A percentile compares a stretch with the other conserved stretches of the same genome.
Evolutionary conservation across 2,888 invertebrate species (phyloP).

Genomic region (Sarcophaga subvicina): DNA sequence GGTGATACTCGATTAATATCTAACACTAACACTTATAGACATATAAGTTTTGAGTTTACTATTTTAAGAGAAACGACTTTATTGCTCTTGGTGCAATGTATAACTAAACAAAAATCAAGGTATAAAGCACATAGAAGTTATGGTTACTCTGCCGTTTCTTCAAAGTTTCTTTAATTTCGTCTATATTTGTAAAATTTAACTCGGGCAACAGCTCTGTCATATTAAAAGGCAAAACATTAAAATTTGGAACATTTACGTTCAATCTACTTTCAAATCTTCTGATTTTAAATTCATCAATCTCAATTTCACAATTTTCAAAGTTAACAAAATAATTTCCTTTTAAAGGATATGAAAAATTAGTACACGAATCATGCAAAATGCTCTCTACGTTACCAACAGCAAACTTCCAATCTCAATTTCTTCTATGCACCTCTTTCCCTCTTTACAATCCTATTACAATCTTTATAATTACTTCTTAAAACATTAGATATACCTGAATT

Average conservation of each 20-base stretch:
- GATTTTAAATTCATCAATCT: slow-evolving; percentile 30
- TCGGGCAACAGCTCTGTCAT: slow-evolving; percentile 35
- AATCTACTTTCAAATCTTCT: slow-evolving; percentile 30
- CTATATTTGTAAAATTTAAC: slow-evolving; percentile 24
- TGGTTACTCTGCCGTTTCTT: neutral
- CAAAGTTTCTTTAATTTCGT: slow-evolving; percentile 11
- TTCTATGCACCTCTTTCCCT: neutral
- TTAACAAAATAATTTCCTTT: slow-evolving; percentile 2
- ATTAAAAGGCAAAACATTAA: slow-evolving; percentile 38
- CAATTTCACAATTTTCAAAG: slow-evolving; percentile 23
- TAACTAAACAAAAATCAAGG: neutral
- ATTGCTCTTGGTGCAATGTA: too few species aligned
- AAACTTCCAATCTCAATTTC: slow-evolving; percentile 1
- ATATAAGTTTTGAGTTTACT: too few species aligned
- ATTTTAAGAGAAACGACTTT: too few species aligned
- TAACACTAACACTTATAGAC: too few species aligned
- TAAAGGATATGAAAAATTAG: neutral
- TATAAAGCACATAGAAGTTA: slow-evolving; percentile 30
- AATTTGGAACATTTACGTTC: slow-evolving; percentile 42
- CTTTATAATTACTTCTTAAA: neutral
- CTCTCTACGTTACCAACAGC: neutral
- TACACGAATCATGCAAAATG: neutral
- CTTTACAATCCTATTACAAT: slow-evolving; percentile 13
- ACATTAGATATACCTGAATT: neutral
- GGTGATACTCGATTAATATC: too few species aligned